Evolutionary conservation across 2,113 vertebrate genomes (phyloP), one percentile per base, ranked within the genome.

Genomic region (Aspidoscelis tigris): DNA sequence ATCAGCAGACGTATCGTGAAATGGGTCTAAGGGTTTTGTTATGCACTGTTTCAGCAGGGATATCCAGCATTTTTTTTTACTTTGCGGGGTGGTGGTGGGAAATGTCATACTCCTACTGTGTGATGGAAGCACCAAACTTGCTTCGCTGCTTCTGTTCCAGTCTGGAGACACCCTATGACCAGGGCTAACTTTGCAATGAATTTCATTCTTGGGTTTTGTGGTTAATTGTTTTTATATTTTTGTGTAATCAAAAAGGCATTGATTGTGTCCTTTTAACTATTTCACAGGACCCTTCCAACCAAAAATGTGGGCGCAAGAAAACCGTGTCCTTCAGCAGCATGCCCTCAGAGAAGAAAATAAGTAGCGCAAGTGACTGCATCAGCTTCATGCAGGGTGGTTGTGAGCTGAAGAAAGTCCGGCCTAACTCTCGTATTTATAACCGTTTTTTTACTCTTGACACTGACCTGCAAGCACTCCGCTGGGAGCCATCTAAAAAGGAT

Each of bases 241-340:
- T 87, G 43, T 21, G 16, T 72, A 53, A 70, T 66, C 69, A 76
- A 82, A 89, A 44, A 65, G n/a, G 91, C 80, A 72, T 66, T 33
- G 76, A 87, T 3, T 92, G 44, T 79, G 2, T 77, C 44, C 91
- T 70, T 39, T 44, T 76, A 74, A 86, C 94, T 94, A 12, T 90
- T 88, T 91, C 87, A 21, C 94, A 99, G 99, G 99, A 99, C 92
- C 97, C 98, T 76, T 96, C 97, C 7, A 97, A 97, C 88, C 97
- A 98, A 93, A 99, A 99, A 94, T 95, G 96, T 58, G 96, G 96
- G 47, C 95, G 98, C 74, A 99, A 99, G 96, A 99, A 99, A 93
- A 99, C 98, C 0, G 99, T 99, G 79, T 99, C 99, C 20, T 99
- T 99, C 95, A 99, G 99, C 95, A 99, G 99, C 94, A 99, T 99